Evolutionary conservation across 2,888 invertebrate genomes (phyloP).

Genomic region (Nowickia ferox): DNA sequence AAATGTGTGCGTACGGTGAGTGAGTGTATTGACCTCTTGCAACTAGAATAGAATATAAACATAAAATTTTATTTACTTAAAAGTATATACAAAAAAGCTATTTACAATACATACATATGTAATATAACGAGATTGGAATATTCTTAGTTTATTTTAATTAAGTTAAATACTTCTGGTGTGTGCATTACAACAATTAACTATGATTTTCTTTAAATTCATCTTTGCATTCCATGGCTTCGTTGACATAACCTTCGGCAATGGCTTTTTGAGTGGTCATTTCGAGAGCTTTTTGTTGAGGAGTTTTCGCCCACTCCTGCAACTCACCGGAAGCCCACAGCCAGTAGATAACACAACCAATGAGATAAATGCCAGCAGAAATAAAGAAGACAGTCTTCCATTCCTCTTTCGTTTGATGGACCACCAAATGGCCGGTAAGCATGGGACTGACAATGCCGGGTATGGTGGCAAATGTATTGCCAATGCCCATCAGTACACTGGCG

Average conservation of each 20-base stretch:
- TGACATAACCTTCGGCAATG: conserved; percentile 77
- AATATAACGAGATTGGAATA: conserved; percentile 1
- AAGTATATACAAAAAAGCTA: conserved; percentile 24
- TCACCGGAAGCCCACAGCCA: conserved; percentile 92
- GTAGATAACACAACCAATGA: conserved; percentile 93
- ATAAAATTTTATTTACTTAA: conserved; percentile 35
- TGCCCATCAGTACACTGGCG: conserved; percentile 95
- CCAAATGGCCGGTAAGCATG: conserved; percentile 90
- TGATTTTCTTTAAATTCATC: conserved; percentile 75
- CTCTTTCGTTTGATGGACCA: conserved; percentile 88
- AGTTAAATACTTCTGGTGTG: background rate
- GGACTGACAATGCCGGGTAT: conserved; percentile 96
- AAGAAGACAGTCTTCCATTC: conserved; percentile 95
- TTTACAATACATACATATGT: conserved; percentile 34
- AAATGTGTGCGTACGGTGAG: background rate
- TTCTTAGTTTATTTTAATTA: conserved; percentile 13
- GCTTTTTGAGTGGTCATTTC: conserved; percentile 80
- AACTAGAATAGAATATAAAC: background rate
- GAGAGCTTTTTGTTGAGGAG: conserved; percentile 78
- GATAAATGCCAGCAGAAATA: conserved; percentile 91
- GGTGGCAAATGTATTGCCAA: conserved; percentile 95
- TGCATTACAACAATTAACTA: conserved; percentile 17
- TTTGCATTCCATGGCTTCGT: conserved; percentile 81
- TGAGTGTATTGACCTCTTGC: conserved; percentile 40
- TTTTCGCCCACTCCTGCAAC: conserved; percentile 90